These are phyloP conservation scores for Babyrousa celebensis DNA, from an alignment of 2,797 vertebrate species.

Conservation along the genomic window DNA sequence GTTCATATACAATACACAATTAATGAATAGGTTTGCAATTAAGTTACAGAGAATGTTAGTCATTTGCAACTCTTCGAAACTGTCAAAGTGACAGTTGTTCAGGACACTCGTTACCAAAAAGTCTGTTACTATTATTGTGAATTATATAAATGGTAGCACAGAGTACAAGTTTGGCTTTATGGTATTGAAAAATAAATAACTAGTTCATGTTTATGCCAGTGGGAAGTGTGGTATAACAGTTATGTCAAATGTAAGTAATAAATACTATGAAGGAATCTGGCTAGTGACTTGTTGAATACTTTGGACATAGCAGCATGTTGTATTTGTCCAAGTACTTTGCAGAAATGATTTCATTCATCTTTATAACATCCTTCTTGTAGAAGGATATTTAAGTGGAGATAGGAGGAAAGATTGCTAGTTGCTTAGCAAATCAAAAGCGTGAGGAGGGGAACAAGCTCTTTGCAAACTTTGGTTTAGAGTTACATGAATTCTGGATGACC, in stretches of 20 bases:
- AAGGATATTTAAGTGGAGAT: not conserved
- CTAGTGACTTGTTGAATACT: not conserved
- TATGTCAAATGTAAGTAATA: not conserved
- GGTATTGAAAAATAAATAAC: not conserved
- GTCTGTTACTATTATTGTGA: not conserved
- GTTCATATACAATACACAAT: not conserved
- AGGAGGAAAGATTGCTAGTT: not conserved
- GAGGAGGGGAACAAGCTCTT: not conserved
- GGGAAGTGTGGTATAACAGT: not conserved
- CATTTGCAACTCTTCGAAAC: conserved; percentile 6
- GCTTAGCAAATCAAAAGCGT: not conserved
- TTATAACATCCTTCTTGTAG: not conserved
- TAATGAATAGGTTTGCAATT: conserved; percentile 38
- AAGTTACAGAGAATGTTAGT: not conserved
- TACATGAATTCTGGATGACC: not conserved
- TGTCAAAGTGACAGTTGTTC: not conserved
- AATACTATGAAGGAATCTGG: not conserved
- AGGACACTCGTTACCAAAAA: not conserved
- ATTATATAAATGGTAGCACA: not conserved
- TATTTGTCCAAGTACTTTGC: not conserved
- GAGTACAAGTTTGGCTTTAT: conserved; percentile 17
- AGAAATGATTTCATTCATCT: not conserved
- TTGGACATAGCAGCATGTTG: not conserved
- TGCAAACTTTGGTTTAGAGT: not conserved
- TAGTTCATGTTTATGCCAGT: not conserved